Conservation (phyloP, 2,888 invertebrate genomes). For the Cephus pygmeus region DNA sequence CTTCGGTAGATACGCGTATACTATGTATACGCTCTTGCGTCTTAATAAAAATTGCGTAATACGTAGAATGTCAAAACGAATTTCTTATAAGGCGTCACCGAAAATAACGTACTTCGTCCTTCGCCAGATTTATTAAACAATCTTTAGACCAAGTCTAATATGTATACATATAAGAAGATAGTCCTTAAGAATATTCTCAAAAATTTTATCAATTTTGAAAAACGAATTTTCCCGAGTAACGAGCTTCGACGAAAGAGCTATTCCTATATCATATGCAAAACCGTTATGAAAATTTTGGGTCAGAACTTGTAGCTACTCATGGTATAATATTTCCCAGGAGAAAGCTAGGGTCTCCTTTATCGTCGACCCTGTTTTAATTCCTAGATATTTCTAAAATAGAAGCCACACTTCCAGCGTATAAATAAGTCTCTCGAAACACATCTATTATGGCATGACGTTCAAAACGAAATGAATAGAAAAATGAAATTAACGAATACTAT, state of each 20-base stretch:
- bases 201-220: neutral
- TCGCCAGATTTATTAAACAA: constrained; percentile 28
- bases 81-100: no score
- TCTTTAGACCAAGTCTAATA: neutral
- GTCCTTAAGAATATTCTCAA: neutral
- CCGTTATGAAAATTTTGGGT: neutral
- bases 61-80: neutral
- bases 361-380: neutral
- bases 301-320: neutral
- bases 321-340: neutral
- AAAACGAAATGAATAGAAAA: constrained; percentile 20
- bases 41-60: neutral
- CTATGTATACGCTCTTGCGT: neutral
- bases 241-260: neutral
- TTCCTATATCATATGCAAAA: neutral
- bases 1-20: neutral
- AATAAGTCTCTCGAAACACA: constrained; percentile 47
- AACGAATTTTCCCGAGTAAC: neutral
- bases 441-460: constrained; percentile 43
- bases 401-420: constrained; percentile 20
- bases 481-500: neutral
- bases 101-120: constrained; percentile 15
- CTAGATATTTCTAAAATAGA: neutral
- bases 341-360: neutral
- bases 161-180: neutral